Conservation (phyloP, 1,140 invertebrate genomes). For the Mamestra configurata region DNA sequence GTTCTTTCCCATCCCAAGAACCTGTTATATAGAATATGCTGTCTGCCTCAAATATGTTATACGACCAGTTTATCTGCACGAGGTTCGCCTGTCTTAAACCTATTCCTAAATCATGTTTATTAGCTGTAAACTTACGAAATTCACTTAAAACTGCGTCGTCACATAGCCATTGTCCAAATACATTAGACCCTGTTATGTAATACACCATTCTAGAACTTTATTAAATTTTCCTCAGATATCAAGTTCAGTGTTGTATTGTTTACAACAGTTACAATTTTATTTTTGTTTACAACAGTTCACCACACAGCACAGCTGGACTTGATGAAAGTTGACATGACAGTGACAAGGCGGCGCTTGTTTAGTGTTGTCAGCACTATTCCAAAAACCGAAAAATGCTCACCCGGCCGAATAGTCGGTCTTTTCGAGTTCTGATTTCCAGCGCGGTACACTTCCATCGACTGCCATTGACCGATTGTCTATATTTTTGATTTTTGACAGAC, state of each 20-base stretch:
- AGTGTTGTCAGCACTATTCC: no score
- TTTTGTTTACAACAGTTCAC: background rate
- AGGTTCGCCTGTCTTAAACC: constrained; percentile 57
- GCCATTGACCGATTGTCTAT: no score
- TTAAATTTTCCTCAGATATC: no score
- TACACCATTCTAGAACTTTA: constrained; percentile 57
- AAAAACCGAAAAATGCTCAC: no score
- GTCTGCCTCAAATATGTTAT: constrained; percentile 73
- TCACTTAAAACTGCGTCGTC: constrained; percentile 62
- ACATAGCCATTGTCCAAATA: constrained; percentile 78
- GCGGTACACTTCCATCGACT: no score
- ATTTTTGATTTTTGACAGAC: background rate
- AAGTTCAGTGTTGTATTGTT: no score
- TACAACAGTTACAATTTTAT: no score
- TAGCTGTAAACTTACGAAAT: constrained; percentile 56
- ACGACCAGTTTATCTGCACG: constrained; percentile 73
- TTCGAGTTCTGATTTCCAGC: no score
- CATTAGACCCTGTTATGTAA: constrained; percentile 73
- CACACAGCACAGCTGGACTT: background rate
- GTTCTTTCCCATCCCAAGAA: constrained; percentile 64
- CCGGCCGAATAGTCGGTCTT: no score
- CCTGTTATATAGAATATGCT: constrained; percentile 68
- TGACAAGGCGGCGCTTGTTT: no score
- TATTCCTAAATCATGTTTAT: constrained; percentile 55
- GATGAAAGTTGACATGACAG: no score